A percentile compares a stretch with the other conserved stretches of the same genome.
Conservation (phyloP, 2,888 invertebrate species). For the Hirtodrosophila trivittata region DNA sequence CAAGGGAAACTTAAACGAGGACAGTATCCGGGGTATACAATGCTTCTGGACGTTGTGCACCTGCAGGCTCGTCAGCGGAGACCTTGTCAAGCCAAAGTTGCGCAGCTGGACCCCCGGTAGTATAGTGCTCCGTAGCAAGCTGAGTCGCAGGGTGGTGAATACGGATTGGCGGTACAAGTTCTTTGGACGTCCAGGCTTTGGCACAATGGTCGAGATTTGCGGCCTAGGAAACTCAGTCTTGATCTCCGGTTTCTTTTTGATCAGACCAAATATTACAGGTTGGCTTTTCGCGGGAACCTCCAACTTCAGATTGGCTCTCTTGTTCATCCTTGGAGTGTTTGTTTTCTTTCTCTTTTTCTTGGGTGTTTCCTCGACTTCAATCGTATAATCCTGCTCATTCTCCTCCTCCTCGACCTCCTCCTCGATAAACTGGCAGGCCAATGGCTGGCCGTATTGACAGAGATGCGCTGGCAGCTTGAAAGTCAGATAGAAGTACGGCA, state of each 20-base stretch:
- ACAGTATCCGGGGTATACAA: slow-evolving; percentile 71
- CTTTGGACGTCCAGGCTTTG: neutral
- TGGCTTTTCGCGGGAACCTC: no score
- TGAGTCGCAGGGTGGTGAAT: neutral
- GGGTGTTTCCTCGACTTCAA: neutral
- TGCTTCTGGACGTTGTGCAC: slow-evolving; percentile 43
- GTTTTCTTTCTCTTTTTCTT: slow-evolving; percentile 8
- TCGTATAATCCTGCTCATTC: neutral
- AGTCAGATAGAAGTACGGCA: slow-evolving; percentile 69
- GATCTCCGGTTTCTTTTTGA: neutral
- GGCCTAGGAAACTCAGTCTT: neutral
- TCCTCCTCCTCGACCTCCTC: slow-evolving; percentile 45
- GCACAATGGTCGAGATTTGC: neutral
- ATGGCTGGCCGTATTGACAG: slow-evolving; percentile 75
- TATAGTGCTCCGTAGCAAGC: rapidly evolving
- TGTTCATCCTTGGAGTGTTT: no score
- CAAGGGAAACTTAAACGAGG: slow-evolving; percentile 77
- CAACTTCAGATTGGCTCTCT: no score
- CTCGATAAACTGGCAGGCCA: slow-evolving; percentile 75
- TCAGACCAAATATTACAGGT: no score
- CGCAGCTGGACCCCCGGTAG: neutral
- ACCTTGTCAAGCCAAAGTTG: slow-evolving; percentile 27
- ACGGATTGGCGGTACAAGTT: slow-evolving; percentile 40
- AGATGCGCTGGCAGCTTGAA: slow-evolving; percentile 69
- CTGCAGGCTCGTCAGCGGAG: slow-evolving; percentile 22